Evolutionary conservation across 2,797 vertebrate genomes (phyloP), one percentile per base, ranked within the genome.

Genomic region (Pangasius krempfi): DNA sequence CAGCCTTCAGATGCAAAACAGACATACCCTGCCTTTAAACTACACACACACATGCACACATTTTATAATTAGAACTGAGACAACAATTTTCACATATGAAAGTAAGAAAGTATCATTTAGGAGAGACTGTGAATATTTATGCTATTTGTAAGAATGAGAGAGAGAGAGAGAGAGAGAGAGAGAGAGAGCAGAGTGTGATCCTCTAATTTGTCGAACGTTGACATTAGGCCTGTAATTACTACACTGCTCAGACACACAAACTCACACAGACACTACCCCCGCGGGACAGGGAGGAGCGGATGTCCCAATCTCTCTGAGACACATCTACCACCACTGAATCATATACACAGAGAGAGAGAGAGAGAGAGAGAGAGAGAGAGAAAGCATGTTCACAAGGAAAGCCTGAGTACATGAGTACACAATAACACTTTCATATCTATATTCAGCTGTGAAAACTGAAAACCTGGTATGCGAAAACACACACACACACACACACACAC

Each of bases 141-240:
- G 12, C 25, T n/a, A 8, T 56, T 14, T 56, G 20, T 56, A 5
- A 27, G 58, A 50, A 62, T n/a, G 50, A 52, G 25, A 37, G 50
- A 13, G 40, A 16, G 44, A 52, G 44, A 50, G 8, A 20, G 68
- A 70, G 64, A 58, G n/a, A 25, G 66, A 40, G 76, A 66, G 76
- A 44, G 60, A 22, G 47, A 33, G 62, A 40, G 50, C 58, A 86
- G 50, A 72, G 86, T 86, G 70, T 54, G 79, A 90, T 92, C 90
- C 88, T 90, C 85, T 91, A 86, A 92, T 91, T 88, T 90, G 91
- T 91, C 56, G 70, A 89, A 81, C 60, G 84, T 84, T 68, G 72
- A 76, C 85, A 92, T 89, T 83, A 92, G 89, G 80, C 82, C 90
- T 89, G 87, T 91, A 90, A 92, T 92, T 91, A 91, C 64, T 78